phyloP scores from a whole-genome alignment of 2,888 invertebrate species.

The Prosapia bicincta region DNA sequence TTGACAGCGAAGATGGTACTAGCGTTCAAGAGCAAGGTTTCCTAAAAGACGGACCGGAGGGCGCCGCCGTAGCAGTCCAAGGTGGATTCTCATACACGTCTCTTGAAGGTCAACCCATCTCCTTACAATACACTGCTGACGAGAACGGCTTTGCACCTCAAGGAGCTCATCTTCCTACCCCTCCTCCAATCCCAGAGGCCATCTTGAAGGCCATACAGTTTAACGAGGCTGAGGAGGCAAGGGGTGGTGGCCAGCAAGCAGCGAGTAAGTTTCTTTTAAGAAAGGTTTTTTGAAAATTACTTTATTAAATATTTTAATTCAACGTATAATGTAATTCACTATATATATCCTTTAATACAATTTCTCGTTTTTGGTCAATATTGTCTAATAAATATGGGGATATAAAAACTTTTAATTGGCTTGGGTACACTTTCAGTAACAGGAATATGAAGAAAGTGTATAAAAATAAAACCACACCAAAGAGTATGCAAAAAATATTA shows the following conservation, averaged over 20 bases:
- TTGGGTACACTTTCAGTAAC: too few species aligned
- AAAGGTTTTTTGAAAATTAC: too few species aligned
- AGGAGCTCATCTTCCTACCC: constrained; percentile 48
- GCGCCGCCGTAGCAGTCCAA: constrained; percentile 51
- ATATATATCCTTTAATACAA: too few species aligned
- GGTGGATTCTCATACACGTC: constrained; percentile 68
- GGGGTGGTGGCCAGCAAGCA: constrained; percentile 51
- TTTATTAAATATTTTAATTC: too few species aligned
- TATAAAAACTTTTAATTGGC: too few species aligned
- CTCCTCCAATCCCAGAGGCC: constrained; percentile 46
- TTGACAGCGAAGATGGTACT: constrained; percentile 73
- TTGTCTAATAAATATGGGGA: too few species aligned
- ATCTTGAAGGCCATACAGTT: constrained; percentile 46
- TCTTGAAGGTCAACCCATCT: constrained; percentile 62
- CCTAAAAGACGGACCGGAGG: constrained; percentile 61
- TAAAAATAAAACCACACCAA: too few species aligned
- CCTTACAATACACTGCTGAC: constrained; percentile 60
- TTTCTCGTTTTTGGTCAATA: too few species aligned
- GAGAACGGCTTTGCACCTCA: constrained; percentile 65
- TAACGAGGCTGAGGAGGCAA: constrained; percentile 52
- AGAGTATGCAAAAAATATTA: too few species aligned
- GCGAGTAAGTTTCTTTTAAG: too few species aligned
- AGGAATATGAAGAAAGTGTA: too few species aligned
- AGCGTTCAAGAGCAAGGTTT: constrained; percentile 66
- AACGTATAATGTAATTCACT: too few species aligned